Evolutionary conservation across 2,888 invertebrate genomes (phyloP).

Genomic region (Hymenopus coronatus): DNA sequence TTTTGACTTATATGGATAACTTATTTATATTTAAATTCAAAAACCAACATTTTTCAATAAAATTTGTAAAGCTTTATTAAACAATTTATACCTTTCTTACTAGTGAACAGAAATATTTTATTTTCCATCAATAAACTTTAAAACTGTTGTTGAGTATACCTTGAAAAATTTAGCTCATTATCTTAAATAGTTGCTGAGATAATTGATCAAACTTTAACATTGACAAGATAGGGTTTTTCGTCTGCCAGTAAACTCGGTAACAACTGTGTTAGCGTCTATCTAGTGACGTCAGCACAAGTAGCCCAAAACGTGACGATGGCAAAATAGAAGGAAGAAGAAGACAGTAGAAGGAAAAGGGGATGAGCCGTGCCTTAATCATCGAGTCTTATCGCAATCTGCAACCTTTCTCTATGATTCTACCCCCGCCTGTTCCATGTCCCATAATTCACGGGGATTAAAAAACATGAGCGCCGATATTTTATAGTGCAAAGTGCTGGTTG

Average conservation of each 20-base stretch:
- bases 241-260: neutral
- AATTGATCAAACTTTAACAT: too few relatives aligned
- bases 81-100: too few relatives aligned
- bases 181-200: too few relatives aligned
- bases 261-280: neutral
- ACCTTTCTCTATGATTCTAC: neutral
- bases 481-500: neutral
- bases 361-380: neutral
- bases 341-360: neutral
- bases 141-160: too few relatives aligned
- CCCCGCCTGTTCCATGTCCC: neutral
- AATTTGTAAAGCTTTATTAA: too few relatives aligned
- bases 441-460: conserved; percentile 19
- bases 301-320: neutral
- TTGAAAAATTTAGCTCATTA: too few relatives aligned
- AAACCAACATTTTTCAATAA: too few relatives aligned
- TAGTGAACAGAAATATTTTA: too few relatives aligned
- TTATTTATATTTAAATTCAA: too few relatives aligned
- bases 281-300: neutral
- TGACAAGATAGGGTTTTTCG: too few relatives aligned
- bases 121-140: too few relatives aligned
- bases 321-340: neutral
- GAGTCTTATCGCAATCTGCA: neutral
- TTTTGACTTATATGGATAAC: too few relatives aligned
- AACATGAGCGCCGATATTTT: conserved; percentile 7